Evolutionary conservation across 2,888 invertebrate genomes (phyloP).

Genomic region (Melanargia galathea): DNA sequence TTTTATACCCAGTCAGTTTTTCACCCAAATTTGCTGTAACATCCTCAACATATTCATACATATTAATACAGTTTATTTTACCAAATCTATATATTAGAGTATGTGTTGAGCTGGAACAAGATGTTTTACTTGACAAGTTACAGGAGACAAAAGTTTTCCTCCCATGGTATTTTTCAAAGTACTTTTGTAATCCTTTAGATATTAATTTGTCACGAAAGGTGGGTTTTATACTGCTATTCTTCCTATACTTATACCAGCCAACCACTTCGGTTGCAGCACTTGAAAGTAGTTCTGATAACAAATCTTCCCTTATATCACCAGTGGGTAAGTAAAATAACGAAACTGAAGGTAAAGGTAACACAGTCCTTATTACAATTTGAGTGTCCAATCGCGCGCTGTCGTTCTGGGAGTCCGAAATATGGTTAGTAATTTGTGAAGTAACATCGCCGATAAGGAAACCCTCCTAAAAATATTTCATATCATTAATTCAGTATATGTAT

Average conservation of each 20-base stretch:
- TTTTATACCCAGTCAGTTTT: conserved; percentile 74
- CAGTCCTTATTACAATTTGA: conserved; percentile 83
- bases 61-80: conserved; percentile 79
- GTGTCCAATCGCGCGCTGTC: conserved; percentile 83
- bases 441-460: conserved; percentile 86
- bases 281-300: conserved; percentile 77
- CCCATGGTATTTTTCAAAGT: conserved; percentile 78
- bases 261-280: conserved; percentile 81
- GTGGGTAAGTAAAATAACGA: conserved; percentile 82
- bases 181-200: conserved; percentile 83
- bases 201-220: conserved; percentile 84
- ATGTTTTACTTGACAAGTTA: conserved; percentile 79
- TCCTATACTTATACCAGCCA: conserved; percentile 86
- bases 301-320: conserved; percentile 81
- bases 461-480: conserved; percentile 61
- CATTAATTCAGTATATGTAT: neutral
- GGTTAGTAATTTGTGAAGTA: conserved; percentile 83
- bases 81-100: conserved; percentile 84
- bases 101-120: conserved; percentile 81
- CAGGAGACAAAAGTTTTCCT: conserved; percentile 84
- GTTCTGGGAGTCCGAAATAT: conserved; percentile 86
- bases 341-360: conserved; percentile 82
- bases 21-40: conserved; percentile 81
- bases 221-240: conserved; percentile 77
- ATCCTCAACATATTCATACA: conserved; percentile 79